Base-by-base conservation (phyloP, 30 jellyfish, hydroid and myxozoan genomes). In the Turritopsis dohrnii region DNA sequence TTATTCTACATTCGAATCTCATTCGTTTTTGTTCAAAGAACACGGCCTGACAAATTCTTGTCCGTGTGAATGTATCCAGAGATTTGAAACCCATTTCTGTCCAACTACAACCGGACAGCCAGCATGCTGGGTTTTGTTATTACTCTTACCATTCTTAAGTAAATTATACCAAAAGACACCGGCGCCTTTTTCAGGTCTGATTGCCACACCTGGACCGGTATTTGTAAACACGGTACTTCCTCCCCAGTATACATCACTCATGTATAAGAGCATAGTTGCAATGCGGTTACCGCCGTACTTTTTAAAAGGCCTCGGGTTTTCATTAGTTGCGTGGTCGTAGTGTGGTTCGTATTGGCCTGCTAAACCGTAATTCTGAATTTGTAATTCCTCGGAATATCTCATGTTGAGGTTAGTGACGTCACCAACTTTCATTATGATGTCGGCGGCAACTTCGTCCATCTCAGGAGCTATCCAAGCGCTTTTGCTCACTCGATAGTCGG, bases 341-440 rank as follows among this genome's bases (percentile, higher is more conserved):
- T 93, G 98, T 28, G 98, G 96, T 72, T 54, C 93, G 76, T 93
- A 93, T 24, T 87, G 98, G 1, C 98, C 98, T 17, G 96, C 98
- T 18, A 93, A 79, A 21, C 98, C 98, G 71, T 93, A 93, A 81
- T 93, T 93, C 23, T 65, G 88, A 52, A 93, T 88, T 72, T 87
- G 98, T 29, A 93, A 65, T 28, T 92, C 91, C 77, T 93, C 98
- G 19, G 96, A 85, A 54, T 83, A 93, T 86, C 88, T 84, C 89
- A 93, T 71, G 79, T 93, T 94, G 29, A 93, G 86, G 74, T 90
- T 90, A 25, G 93, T 82, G 80, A 93, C 79, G 1, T 73, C 86
- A 60, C 94, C 93, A 25, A 88, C 98, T 71, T 90, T 81, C 26
- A 75, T 74, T 52, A 71, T 84, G 21, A 93, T 66, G 29, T 82